Evolutionary conservation across 2,797 vertebrate species (phyloP), one percentile per base, ranked within the genome.

Genomic region (Antennarius maculatus): DNA sequence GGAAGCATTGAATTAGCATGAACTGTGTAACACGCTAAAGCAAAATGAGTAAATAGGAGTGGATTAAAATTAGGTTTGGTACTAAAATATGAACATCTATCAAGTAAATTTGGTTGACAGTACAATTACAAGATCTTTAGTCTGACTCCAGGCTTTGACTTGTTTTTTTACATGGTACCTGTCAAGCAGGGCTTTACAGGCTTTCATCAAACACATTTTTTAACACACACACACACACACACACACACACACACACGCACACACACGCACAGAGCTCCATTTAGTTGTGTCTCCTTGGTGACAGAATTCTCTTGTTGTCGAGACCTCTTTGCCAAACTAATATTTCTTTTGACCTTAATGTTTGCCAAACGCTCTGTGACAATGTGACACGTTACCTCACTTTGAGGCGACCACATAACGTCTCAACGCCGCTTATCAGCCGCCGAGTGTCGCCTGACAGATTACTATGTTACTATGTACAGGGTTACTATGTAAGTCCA

Each of bases 331-430:
- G 83, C 80, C 79, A 68, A 84, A 74, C 83, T 88, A 87, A 89
- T 91, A 85, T 84, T 81, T 83, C 57, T 67, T 84, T 73, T 91
- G 85, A 86, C 85, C 86, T 89, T 86, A 87, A 62, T 59, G 77
- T 78, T 77, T 81, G 79, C 70, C 70, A 55, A 69, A 43, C 18
- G 72, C 71, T 84, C 71, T 71, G 54, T 76, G 75, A 83, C 80
- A 76, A 64, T 53, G 67, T 74, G 80, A 86, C 77, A 69, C 52
- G 43, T 80, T 75, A 69, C 76, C 61, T 74, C 77, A 83, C 72
- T 82, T 78, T 72, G 76, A 74, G 73, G 73, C 14, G n/a, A 54
- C 62, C 74, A 82, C 69, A 57, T 71, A 68, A 76, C 39, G 66
- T 70, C 71, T 81, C 74, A 49, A 59, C 7, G 27, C 55, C 0